These are phyloP conservation scores for Brachylomia viminalis DNA, from an alignment of 2,888 invertebrate species.

Conservation along the genomic window DNA sequence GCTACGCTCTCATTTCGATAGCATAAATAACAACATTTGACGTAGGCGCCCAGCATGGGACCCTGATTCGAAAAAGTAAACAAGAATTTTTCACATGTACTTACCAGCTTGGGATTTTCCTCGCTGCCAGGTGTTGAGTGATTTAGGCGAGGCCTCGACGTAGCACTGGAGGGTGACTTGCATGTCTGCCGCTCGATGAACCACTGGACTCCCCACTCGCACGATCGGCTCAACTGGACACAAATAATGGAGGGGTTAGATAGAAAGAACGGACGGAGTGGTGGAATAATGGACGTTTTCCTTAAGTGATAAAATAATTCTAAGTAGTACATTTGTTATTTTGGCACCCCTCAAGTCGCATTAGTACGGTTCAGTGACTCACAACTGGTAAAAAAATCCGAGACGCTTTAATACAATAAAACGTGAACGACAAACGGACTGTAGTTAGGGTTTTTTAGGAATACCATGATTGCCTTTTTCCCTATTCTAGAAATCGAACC, in stretches of 20 bases:
- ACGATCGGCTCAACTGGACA: slow-evolving; percentile 94
- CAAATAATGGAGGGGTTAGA: slow-evolving; percentile 52
- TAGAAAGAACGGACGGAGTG: slow-evolving; percentile 24
- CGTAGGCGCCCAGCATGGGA: slow-evolving; percentile 31
- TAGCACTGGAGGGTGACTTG: slow-evolving; percentile 96
- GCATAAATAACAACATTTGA: neutral
- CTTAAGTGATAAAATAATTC: slow-evolving; percentile 50
- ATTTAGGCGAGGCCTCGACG: slow-evolving; percentile 96
- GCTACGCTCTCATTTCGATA: neutral
- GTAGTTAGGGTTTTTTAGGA: neutral
- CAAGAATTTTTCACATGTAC: slow-evolving; percentile 16
- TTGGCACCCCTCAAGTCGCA: slow-evolving; percentile 30
- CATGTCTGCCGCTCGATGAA: slow-evolving; percentile 94
- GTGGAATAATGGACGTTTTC: slow-evolving; percentile 36
- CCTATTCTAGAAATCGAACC: neutral
- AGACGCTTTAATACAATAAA: neutral
- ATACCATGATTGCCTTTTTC: too few relatives aligned
- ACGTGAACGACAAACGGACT: neutral
- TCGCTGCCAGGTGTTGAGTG: slow-evolving; percentile 95
- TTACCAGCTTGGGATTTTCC: slow-evolving; percentile 82
- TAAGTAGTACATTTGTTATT: slow-evolving; percentile 34
- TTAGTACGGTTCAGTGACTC: slow-evolving; percentile 19
- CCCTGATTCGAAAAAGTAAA: neutral
- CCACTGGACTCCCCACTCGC: slow-evolving; percentile 95
- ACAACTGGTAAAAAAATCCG: neutral